Base-by-base conservation (phyloP, 2,888 invertebrate genomes). In the Agonum fuliginosum region DNA sequence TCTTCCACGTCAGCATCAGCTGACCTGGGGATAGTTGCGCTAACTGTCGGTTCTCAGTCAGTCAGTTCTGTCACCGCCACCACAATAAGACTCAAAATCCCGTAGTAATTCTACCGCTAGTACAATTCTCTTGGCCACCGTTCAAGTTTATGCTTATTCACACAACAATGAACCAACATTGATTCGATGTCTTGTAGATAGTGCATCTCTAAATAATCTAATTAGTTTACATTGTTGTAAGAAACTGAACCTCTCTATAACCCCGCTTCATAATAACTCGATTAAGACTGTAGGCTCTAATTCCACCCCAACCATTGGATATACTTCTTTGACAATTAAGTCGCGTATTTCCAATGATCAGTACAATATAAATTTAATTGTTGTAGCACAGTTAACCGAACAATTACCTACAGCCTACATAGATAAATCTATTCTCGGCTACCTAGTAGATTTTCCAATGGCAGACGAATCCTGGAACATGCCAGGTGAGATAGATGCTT, bases 301-400 rank as follows among this genome's bases (percentile, higher is more conserved):
- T 12, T 46, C 17, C 12, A 46, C 17, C 12, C 46, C 46, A 12
- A 46, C 51, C 22, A 22, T 51, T 19, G 51, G 51, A 2, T 51
- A 19, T 51, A 48, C 46, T 51, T 51, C 22, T 10, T 5, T 22
- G 17, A 22, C 51, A 51, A 51, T 51, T 51, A 22, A 20, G 6
- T 51, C 51, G 5, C 20, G 51, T 8, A 10, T 51, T 51, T 20
- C 20, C n/a, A 19, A 51, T 4, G 22, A 51, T 12, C 17, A 51
- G n/a, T 51, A 22, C 22, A 51, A 51, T 12, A 46, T 14, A 46
- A 20, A 51, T 51, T 51, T 22, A 51, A 51, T 51, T 51, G 22
- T 20, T 19, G 22, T 51, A 22, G 22, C 3, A 51, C 22, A 8
- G 17, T 51, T 22, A 22, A 51, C 51, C 2, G 51, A 51, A 20